Percentiles rank a stretch among this genome's conserved stretches.
Conservation (phyloP, 2,888 invertebrate genomes). For the Pseudanteris insignis region DNA sequence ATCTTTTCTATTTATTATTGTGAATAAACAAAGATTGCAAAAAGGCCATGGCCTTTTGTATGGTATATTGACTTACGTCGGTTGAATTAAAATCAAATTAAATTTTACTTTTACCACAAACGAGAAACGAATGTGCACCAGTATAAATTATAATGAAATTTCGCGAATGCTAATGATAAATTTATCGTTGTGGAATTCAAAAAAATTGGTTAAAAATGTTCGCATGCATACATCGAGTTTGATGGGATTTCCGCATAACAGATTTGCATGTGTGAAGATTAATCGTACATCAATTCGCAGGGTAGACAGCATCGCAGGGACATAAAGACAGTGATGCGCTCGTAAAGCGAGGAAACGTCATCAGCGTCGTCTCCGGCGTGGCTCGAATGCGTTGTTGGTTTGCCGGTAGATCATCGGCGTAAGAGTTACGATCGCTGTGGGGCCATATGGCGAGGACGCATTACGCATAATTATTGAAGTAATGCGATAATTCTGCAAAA, state of each 20-base stretch:
- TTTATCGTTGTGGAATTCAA: too few species aligned
- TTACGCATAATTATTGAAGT: slow-evolving; percentile 49
- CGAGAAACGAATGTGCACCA: too few species aligned
- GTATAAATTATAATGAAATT: too few species aligned
- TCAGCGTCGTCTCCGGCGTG: slow-evolving; percentile 31
- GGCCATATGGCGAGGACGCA: slow-evolving; percentile 45
- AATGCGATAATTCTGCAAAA: slow-evolving; percentile 49
- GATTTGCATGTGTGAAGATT: slow-evolving; percentile 31
- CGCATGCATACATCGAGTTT: too few species aligned
- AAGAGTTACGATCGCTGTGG: slow-evolving; percentile 44
- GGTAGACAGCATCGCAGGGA: slow-evolving; percentile 14
- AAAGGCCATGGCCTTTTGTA: too few species aligned
- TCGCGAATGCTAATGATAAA: too few species aligned
- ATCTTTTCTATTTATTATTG: too few species aligned
- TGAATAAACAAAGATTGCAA: too few species aligned
- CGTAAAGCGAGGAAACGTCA: slow-evolving; percentile 35
- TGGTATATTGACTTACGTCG: too few species aligned
- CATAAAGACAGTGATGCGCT: slow-evolving; percentile 16
- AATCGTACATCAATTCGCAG: slow-evolving; percentile 29
- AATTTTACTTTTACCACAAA: too few species aligned
- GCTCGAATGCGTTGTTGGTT: slow-evolving; percentile 23
- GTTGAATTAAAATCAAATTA: too few species aligned
- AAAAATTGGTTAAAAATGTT: too few species aligned
- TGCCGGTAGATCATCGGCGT: slow-evolving; percentile 27
- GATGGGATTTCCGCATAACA: slow-evolving; percentile 13